Evolutionary conservation across 2,797 vertebrate species (phyloP).

Genomic region (Semotilus atromaculatus): DNA sequence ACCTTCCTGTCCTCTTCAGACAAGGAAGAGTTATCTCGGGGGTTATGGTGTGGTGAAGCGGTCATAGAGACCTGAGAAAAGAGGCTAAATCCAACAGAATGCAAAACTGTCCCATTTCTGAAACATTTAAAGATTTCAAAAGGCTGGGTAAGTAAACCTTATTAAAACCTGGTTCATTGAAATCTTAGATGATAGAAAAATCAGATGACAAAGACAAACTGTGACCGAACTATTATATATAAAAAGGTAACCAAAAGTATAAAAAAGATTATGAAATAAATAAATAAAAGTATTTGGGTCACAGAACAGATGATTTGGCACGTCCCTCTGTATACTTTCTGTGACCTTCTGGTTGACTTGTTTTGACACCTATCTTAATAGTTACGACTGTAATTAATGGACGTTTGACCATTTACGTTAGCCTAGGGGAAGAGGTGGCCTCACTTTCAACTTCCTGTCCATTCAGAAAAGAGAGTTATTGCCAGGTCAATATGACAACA

Average conservation of each 20-base stretch:
- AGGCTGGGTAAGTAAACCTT: not conserved
- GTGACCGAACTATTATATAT: not conserved
- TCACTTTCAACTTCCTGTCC: slow-evolving; percentile 64
- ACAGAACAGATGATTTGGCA: slow-evolving; percentile 15
- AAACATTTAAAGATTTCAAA: not conserved
- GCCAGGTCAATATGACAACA: slow-evolving; percentile 59
- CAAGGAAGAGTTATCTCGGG: slow-evolving; percentile 51
- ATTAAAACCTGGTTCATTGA: not conserved
- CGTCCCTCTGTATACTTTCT: slow-evolving; percentile 21
- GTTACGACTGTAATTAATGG: slow-evolving; percentile 51
- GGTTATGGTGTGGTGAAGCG: slow-evolving; percentile 43
- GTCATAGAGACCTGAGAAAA: slow-evolving; percentile 46
- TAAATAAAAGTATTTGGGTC: not conserved
- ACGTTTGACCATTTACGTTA: slow-evolving; percentile 52
- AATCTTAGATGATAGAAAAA: not conserved
- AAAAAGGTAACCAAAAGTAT: not conserved
- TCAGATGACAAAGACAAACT: not conserved
- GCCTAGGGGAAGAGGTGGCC: slow-evolving; percentile 54
- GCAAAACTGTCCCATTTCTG: slow-evolving; percentile 14
- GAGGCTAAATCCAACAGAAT: slow-evolving; percentile 16
- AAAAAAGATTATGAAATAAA: not conserved
- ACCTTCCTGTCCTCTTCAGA: slow-evolving; percentile 76
- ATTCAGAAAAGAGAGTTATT: slow-evolving; percentile 57
- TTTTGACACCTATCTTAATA: slow-evolving; percentile 58
- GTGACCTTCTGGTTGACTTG: slow-evolving; percentile 35